These are phyloP conservation scores for Nineta flava DNA, from an alignment of 2,888 invertebrate genomes.

Conservation along the genomic window DNA sequence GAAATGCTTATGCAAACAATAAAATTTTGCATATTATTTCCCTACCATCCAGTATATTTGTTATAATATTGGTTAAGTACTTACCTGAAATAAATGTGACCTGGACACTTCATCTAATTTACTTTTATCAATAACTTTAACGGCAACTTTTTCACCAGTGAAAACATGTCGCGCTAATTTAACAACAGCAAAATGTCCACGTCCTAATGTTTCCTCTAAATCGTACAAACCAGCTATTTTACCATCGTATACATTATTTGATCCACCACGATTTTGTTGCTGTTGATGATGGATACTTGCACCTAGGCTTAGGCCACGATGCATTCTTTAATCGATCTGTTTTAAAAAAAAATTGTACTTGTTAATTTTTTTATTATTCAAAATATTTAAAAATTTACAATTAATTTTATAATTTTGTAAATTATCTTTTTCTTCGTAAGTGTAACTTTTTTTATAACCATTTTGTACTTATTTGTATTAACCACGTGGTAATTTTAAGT, in stretches of 20 bases:
- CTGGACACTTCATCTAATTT: conserved; percentile 92
- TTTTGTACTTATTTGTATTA: too few relatives aligned
- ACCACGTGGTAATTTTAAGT: too few relatives aligned
- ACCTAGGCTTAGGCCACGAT: conserved; percentile 19
- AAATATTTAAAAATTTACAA: neutral
- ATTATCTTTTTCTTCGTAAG: neutral
- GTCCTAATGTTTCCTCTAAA: conserved; percentile 90
- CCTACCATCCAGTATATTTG: too few relatives aligned
- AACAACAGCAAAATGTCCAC: conserved; percentile 97
- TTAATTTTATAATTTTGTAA: neutral
- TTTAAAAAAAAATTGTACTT: too few relatives aligned
- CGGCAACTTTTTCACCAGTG: conserved; percentile 95
- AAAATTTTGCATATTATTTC: too few relatives aligned
- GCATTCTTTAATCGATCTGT: conserved; percentile 13
- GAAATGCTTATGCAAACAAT: too few relatives aligned
- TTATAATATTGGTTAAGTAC: conserved; percentile 3
- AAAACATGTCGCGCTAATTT: conserved; percentile 97
- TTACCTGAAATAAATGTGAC: conserved; percentile 89
- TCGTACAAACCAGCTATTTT: conserved; percentile 96
- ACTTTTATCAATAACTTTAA: conserved; percentile 96
- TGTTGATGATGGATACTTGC: conserved; percentile 12
- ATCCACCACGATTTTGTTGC: conserved; percentile 24
- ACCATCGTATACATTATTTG: conserved; percentile 43
- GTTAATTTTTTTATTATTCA: neutral
- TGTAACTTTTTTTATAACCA: neutral